These are phyloP conservation scores for Pantherophis vulpinus DNA, from an alignment of 2,797 vertebrate species.

Conservation along the genomic window DNA sequence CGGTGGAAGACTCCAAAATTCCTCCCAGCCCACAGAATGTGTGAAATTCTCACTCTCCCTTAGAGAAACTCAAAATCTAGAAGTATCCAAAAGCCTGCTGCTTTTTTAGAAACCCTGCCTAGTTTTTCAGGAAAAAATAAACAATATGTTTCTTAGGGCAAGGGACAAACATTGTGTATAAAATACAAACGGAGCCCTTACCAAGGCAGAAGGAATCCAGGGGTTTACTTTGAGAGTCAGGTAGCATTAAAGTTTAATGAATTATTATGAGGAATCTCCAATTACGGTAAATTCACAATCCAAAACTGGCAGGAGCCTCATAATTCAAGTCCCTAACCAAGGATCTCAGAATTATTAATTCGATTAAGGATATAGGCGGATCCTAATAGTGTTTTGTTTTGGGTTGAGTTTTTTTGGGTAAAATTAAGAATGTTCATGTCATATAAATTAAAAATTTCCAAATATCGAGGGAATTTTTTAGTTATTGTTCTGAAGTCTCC, in stretches of 20 bases:
- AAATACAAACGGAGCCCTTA: neutral
- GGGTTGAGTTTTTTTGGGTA: too few relatives aligned
- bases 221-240: neutral
- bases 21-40: neutral
- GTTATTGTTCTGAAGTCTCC: neutral
- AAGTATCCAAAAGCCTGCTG: neutral
- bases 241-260: neutral
- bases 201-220: neutral
- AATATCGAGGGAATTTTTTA: too few relatives aligned
- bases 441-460: too few relatives aligned
- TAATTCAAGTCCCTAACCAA: too few relatives aligned
- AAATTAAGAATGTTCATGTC: too few relatives aligned
- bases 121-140: neutral
- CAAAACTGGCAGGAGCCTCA: too few relatives aligned
- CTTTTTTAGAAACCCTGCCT: neutral
- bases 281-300: too few relatives aligned
- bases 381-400: too few relatives aligned
- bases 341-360: too few relatives aligned
- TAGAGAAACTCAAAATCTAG: neutral
- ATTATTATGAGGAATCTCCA: neutral
- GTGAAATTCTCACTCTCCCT: neutral
- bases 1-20: neutral
- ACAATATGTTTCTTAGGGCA: neutral
- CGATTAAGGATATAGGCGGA: too few relatives aligned
- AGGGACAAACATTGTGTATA: neutral